Base-by-base conservation (phyloP, 1,140 invertebrate genomes). In the Venustaconcha ellipsiformis region DNA sequence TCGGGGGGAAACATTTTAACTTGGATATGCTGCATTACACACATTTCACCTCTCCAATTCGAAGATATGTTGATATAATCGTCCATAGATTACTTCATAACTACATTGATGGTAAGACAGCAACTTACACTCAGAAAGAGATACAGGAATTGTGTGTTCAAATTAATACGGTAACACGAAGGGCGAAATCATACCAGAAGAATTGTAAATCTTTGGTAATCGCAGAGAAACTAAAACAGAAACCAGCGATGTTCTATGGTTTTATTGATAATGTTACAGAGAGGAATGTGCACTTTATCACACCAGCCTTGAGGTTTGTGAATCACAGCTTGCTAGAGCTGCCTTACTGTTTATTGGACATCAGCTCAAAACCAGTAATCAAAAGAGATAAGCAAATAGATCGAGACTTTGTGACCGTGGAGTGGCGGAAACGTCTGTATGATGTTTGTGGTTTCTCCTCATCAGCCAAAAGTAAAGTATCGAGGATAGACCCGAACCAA, bases 21-120 rank as follows among this genome's bases (percentile, higher is more conserved):
- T 65, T 82, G 14, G 55, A 72, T 64, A 68, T 78, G 62, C 74
- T 26, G 48, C 67, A 59, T 1, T 82, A 82, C 59, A 72, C 69
- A 2, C 80, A 79, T 37, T 82, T 78, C 55, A 78, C 76, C 12
- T 79, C 74, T 58, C 80, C 80, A 14, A 76, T 82, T 14, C 48
- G 77, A 15, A 67, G 77, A 55, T 82, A 82, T 60, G 57, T 65
- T 56, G 80, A 78, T 37, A 23, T 79, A 1, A 60, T 82, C 18
- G 66, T 77, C 1, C 78, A 82, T 48, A 68, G 80, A 30, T 60
- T 82, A 30, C 5, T 82, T 17, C 75, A 77, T 60, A 64, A 58
- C 66, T 4, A 12, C 66, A 20, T 66, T 57, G 20, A 67, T 55
- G 62, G 74, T 55, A n/a, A 72, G 14, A 67, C 14, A 23, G n/a